Conservation (phyloP, 2,888 invertebrate species). For the Artemia sp. region DNA sequence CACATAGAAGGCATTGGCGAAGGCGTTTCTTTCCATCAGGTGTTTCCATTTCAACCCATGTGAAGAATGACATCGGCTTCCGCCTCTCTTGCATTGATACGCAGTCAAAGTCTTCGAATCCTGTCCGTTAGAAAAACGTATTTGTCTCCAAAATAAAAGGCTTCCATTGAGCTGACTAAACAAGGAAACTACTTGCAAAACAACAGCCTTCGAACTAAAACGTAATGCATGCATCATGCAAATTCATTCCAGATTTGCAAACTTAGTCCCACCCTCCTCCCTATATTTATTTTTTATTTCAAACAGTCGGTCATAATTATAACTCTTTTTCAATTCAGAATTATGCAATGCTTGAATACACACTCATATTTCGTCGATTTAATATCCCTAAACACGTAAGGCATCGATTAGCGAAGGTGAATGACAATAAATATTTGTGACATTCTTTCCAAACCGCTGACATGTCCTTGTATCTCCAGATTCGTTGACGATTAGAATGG, state of each 20-base stretch:
- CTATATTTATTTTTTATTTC: neutral
- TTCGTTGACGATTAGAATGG: neutral
- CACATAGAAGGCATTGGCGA: neutral
- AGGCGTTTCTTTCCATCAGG: slow-evolving; percentile 9
- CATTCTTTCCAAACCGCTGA: neutral
- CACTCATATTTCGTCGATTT: slow-evolving; percentile 7
- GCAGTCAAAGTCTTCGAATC: slow-evolving; percentile 3
- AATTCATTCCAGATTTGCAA: neutral
- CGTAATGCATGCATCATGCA: slow-evolving; percentile 14
- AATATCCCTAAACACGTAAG: slow-evolving; percentile 3
- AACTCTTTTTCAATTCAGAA: neutral
- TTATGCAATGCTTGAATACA: neutral
- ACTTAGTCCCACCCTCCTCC: too few species aligned
- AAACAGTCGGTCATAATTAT: neutral
- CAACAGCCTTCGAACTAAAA: slow-evolving; percentile 5
- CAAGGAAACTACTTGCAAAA: slow-evolving; percentile 9
- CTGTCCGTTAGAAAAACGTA: slow-evolving; percentile 13
- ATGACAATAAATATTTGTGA: slow-evolving; percentile 8
- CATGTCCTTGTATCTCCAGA: slow-evolving; percentile 12
- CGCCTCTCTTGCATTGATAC: slow-evolving; percentile 2
- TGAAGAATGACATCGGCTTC: slow-evolving; percentile 13
- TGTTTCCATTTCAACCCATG: slow-evolving; percentile 1
- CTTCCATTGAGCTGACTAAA: neutral
- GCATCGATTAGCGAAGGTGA: slow-evolving; percentile 7
- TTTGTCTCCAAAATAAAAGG: neutral